Conservation (phyloP, 2,888 invertebrate species). For the Steinernema hermaphroditum region DNA sequence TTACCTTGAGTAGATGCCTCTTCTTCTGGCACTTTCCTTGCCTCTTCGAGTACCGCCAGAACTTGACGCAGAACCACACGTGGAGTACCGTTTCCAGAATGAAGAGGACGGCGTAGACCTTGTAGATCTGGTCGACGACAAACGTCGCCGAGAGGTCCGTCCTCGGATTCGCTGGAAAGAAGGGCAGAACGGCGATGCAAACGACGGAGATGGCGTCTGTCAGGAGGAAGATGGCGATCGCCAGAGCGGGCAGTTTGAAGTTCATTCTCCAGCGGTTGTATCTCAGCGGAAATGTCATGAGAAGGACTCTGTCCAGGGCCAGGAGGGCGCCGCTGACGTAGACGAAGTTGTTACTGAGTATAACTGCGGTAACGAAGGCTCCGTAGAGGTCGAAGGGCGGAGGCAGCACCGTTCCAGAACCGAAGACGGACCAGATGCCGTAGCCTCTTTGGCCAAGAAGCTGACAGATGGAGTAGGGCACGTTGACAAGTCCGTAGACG, state of each 20-base stretch:
- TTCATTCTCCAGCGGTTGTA: not conserved
- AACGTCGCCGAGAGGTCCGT: not conserved
- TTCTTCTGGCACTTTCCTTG: not conserved
- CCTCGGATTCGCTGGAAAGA: not conserved
- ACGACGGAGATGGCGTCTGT: not conserved
- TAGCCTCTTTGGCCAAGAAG: not conserved
- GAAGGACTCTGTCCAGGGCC: conserved; percentile 1
- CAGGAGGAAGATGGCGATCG: not conserved
- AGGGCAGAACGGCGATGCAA: not conserved
- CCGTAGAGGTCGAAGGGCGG: not conserved
- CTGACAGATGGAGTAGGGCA: not conserved
- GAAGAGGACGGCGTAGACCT: no score
- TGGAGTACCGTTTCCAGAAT: no score
- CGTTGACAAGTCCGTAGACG: not conserved
- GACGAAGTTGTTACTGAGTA: not conserved
- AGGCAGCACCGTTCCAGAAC: not conserved
- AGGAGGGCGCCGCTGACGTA: not conserved
- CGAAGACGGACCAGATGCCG: not conserved
- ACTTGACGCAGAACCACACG: not conserved
- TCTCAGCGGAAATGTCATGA: not conserved
- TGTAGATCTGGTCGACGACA: not conserved
- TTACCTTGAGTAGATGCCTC: not conserved
- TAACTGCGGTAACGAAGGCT: not conserved
- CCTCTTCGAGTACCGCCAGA: not conserved
- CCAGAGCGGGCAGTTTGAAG: not conserved